These are phyloP conservation scores for Periplaneta americana DNA, from an alignment of 1,140 invertebrate genomes.

Conservation along the genomic window DNA sequence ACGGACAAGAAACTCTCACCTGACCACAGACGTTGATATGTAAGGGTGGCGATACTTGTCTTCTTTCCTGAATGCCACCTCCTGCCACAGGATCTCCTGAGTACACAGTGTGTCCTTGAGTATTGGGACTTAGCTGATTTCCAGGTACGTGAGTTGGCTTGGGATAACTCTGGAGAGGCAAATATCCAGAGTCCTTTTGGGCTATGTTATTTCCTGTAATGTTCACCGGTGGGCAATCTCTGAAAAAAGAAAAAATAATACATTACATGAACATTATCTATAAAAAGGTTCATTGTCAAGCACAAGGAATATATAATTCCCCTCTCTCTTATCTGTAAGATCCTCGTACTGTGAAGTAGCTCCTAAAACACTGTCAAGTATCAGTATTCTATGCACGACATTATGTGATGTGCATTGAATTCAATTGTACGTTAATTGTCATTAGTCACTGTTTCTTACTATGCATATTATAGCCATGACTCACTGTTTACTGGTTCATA, in stretches of 20 bases:
- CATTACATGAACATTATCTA: background rate
- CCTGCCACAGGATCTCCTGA: background rate
- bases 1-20: slow-evolving; percentile 27
- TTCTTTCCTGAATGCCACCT: slow-evolving; percentile 1
- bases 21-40: slow-evolving; percentile 44
- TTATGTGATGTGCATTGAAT: too few species aligned
- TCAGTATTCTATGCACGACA: too few species aligned
- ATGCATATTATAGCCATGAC: too few species aligned
- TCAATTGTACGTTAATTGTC: too few species aligned
- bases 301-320: too few species aligned
- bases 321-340: too few species aligned
- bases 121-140: background rate
- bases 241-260: background rate
- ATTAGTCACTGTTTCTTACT: too few species aligned
- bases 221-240: slow-evolving; percentile 10
- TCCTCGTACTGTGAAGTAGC: too few species aligned
- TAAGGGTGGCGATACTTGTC: slow-evolving; percentile 35
- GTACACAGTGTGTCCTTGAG: background rate
- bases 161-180: slow-evolving; percentile 16
- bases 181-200: slow-evolving; percentile 16
- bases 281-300: too few species aligned
- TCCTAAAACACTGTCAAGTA: too few species aligned
- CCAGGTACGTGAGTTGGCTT: slow-evolving; percentile 5
- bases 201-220: slow-evolving; percentile 9
- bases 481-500: too few species aligned